Percentiles rank a stretch among this genome's conserved stretches.
These are phyloP conservation scores for Acanthosoma haemorrhoidale DNA, from an alignment of 2,888 invertebrate genomes.

Conservation along the genomic window DNA sequence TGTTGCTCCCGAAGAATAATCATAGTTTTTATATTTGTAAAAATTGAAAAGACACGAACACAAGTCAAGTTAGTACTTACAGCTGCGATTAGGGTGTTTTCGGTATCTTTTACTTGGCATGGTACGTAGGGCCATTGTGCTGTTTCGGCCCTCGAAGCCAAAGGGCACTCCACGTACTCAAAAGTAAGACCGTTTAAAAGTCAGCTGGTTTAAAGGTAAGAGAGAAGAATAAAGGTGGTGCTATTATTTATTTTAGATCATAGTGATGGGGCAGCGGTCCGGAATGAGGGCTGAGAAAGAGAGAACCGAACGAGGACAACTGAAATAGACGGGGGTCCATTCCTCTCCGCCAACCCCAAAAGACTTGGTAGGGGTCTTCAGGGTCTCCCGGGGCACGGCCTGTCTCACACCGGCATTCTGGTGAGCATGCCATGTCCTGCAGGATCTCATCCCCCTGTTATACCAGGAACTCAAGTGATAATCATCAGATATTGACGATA, in stretches of 20 bases:
- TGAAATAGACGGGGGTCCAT: neutral
- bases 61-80: too few species aligned
- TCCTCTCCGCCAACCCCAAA: constrained; percentile 8
- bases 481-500: too few species aligned
- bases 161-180: neutral
- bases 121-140: neutral
- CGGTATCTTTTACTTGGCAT: neutral
- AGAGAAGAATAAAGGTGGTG: neutral
- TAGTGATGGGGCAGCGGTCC: neutral
- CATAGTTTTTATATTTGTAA: too few species aligned
- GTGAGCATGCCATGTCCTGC: neutral
- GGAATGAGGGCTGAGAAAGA: constrained; percentile 5
- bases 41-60: too few species aligned
- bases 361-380: constrained; percentile 14
- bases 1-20: too few species aligned
- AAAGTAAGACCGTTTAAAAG: constrained; percentile 1
- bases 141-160: neutral
- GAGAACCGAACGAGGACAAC: neutral
- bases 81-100: too few species aligned
- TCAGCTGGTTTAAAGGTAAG: constrained; percentile 9
- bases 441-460: neutral
- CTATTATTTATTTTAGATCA: constrained; percentile 12
- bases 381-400: neutral
- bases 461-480: too few species aligned
- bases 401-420: neutral